These are phyloP conservation scores for Chroicocephalus ridibundus DNA, from an alignment of 2,113 vertebrate species.

Conservation along the genomic window DNA sequence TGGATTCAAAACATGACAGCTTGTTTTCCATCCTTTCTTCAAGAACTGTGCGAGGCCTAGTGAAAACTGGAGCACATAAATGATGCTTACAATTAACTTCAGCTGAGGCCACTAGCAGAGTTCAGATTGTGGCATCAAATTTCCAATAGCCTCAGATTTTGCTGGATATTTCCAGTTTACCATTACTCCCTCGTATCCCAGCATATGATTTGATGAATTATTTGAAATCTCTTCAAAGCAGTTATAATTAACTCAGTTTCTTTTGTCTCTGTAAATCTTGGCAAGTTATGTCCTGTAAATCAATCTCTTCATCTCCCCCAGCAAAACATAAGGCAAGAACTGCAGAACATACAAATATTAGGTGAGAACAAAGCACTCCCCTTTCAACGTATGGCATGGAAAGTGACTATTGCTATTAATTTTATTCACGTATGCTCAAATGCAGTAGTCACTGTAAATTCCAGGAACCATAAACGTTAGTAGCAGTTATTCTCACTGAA, in stretches of 20 bases:
- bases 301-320: background rate
- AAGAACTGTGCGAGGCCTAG: background rate
- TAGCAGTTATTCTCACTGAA: background rate
- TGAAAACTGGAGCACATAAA: background rate
- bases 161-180: background rate
- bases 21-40: background rate
- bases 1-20: background rate
- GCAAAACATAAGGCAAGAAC: background rate
- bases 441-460: background rate
- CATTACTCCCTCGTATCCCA: background rate
- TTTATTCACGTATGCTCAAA: background rate
- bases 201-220: background rate
- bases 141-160: background rate
- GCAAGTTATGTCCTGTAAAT: background rate
- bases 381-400: background rate
- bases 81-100: background rate
- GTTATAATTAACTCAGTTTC: background rate
- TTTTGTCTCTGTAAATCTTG: slow-evolving; percentile 14
- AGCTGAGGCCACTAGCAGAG: background rate
- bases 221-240: slow-evolving; percentile 16
- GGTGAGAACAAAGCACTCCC: background rate
- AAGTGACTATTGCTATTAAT: background rate
- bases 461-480: background rate
- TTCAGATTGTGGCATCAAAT: background rate
- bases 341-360: background rate